These are phyloP conservation scores for Catharus ustulatus DNA, from an alignment of 2,797 vertebrate genomes.

Conservation along the genomic window DNA sequence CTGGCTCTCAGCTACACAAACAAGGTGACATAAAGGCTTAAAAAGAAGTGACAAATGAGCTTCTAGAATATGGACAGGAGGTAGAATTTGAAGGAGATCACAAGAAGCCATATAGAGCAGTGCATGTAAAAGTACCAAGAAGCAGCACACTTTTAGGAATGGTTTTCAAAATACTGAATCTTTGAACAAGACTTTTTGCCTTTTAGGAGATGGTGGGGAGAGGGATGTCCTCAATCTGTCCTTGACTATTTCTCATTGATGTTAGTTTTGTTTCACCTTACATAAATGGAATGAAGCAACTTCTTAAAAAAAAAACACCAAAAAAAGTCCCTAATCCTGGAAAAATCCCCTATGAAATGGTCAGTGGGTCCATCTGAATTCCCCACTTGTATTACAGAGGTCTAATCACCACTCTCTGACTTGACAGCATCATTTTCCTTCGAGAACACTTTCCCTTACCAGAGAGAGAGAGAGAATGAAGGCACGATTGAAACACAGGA, in stretches of 20 bases:
- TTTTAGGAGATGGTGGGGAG: not conserved
- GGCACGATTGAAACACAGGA: not conserved
- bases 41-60: not conserved
- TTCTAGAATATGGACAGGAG: not conserved
- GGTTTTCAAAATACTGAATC: not conserved
- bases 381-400: not conserved
- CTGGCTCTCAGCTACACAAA: not conserved
- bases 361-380: not conserved
- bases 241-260: not conserved
- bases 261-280: not conserved
- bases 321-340: accelerated
- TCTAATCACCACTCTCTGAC: not conserved
- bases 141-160: not conserved
- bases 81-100: not conserved
- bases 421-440: not conserved
- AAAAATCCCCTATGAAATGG: not conserved
- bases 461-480: not conserved
- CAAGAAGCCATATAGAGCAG: not conserved
- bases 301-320: not conserved
- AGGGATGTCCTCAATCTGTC: not conserved
- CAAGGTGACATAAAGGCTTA: not conserved
- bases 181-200: not conserved
- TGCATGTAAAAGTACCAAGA: not conserved
- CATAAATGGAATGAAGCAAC: not conserved
- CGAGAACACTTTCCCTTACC: not conserved